Evolutionary conservation across 64 coral and sea anemone species (phyloP), one percentile per base, ranked within the genome.

Genomic region (Orbicella faveolata): DNA sequence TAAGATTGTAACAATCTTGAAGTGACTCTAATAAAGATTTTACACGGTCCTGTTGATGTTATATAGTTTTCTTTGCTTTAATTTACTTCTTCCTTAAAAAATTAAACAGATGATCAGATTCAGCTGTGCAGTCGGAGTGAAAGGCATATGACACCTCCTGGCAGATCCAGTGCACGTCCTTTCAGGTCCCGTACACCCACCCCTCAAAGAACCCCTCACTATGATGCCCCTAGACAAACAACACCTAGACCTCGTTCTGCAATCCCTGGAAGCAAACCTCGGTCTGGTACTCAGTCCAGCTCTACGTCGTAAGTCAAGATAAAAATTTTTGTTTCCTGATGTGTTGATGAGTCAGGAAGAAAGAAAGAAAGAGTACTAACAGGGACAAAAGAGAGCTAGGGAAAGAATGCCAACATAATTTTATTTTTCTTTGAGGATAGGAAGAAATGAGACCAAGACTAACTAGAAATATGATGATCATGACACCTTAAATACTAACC

Each of bases 231-330:
- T 34, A 66, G 73, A 34, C 65, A 90, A 87, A 83, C 19, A 92
- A 93, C 91, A 86, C 69, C 87, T 66, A 72, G 84, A 53, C 77
- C 83, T 79, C 65, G 63, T 20, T 44, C 84, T 34, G 63, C 76
- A 26, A 68, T 54, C 63, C 41, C 80, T 88, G 34, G 75, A 77
- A 93, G 79, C 20, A 65, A 53, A 86, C 84, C 91, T 80, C 69
- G 75, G 64, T 90, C 91, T 33, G 91, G 88, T 62, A 90, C 94
- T 51, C 57, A 52, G 5, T 93, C 94, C 61, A 96, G 91, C 73
- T 96, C 91, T 35, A 83, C 77, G 26, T 93, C 91, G 94, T 96
- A 96, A 96, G 94, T 93, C 19, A 36, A 6, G 33, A 76, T 76
- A 23, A 72, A 73, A 72, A 11, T 19, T 15, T 66, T 39, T 44